Conservation (phyloP, 1,140 invertebrate species). For the Heliconius hewitsoni region DNA sequence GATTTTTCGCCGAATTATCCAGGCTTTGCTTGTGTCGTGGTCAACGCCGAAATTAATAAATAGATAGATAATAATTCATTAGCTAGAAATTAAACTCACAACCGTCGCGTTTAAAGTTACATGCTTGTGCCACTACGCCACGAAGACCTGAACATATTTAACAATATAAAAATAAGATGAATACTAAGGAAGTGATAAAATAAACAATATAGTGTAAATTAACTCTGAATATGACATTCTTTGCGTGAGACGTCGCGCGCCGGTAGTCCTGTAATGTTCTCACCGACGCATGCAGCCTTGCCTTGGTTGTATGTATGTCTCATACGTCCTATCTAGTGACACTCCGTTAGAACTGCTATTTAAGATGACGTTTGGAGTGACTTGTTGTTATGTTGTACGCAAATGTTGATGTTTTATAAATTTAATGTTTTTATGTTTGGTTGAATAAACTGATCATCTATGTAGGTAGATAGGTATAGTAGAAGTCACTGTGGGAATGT, state of each 20-base stretch:
- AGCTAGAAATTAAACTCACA: too few relatives aligned
- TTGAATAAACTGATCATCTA: neutral
- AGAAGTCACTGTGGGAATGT: too few relatives aligned
- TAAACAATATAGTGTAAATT: conserved; percentile 33
- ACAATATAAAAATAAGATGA: neutral
- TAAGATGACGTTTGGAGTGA: neutral
- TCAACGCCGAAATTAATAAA: too few relatives aligned
- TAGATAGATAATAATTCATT: too few relatives aligned
- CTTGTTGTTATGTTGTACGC: neutral
- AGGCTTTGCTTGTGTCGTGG: too few relatives aligned
- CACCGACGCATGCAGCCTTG: conserved; percentile 13
- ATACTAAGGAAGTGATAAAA: conserved; percentile 20
- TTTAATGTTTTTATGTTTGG: neutral
- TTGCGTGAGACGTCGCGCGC: conserved; percentile 8
- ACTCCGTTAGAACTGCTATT: neutral
- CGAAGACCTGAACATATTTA: too few relatives aligned
- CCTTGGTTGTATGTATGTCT: neutral
- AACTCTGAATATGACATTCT: conserved; percentile 21
- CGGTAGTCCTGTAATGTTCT: conserved; percentile 21
- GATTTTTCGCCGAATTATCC: too few relatives aligned
- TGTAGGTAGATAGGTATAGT: too few relatives aligned
- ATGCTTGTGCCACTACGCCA: too few relatives aligned
- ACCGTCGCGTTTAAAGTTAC: too few relatives aligned
- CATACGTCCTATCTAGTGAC: neutral
- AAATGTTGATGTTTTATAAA: neutral